phyloP scores from a whole-genome alignment of 64 coral and sea anemone species.

The Pocillopora damicornis region DNA sequence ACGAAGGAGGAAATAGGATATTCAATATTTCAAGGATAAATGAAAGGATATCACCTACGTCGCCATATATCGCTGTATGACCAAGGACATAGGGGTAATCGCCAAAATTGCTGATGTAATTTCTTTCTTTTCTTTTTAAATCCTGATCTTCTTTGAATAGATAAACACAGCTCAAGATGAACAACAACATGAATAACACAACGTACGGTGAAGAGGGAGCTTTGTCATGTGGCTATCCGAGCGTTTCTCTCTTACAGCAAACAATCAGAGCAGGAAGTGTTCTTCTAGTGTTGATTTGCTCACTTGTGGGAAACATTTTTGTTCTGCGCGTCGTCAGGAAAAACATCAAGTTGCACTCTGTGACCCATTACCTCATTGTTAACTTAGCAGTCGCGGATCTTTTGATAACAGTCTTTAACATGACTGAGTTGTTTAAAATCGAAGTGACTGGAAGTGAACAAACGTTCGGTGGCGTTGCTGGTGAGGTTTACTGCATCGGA shows the following conservation, averaged over 20 bases:
- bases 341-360: constrained; percentile 22
- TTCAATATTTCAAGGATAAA: not conserved
- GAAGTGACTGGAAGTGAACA: constrained; percentile 3
- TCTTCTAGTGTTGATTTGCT: not conserved
- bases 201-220: not conserved
- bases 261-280: constrained; percentile 2
- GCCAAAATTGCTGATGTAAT: not conserved
- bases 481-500: constrained; percentile 35
- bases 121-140: not conserved
- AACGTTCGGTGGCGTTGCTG: constrained; percentile 24
- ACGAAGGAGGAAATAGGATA: not conserved
- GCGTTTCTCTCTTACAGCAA: not conserved
- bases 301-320: constrained; percentile 16
- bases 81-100: not conserved
- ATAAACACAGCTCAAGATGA: not conserved
- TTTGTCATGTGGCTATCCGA: not conserved
- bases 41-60: not conserved
- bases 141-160: not conserved
- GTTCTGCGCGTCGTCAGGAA: constrained; percentile 22
- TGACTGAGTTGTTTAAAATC: constrained; percentile 17
- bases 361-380: constrained; percentile 44
- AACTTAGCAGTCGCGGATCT: constrained; percentile 38
- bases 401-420: constrained; percentile 42
- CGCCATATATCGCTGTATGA: not conserved
- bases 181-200: not conserved